These are phyloP conservation scores for Drosophila rufa DNA, from an alignment of 1,140 invertebrate genomes.

Conservation along the genomic window DNA sequence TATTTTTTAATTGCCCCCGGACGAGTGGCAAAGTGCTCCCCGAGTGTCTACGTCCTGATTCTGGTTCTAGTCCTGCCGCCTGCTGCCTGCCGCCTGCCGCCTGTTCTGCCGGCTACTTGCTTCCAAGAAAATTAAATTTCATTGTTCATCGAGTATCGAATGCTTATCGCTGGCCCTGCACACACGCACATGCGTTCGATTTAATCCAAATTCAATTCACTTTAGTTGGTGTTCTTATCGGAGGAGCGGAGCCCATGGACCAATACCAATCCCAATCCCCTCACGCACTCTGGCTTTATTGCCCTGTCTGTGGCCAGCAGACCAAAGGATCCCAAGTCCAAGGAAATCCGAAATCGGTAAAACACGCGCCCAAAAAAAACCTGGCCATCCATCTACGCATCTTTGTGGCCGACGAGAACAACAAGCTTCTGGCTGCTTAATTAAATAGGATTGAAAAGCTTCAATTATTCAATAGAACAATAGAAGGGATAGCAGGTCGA, in stretches of 20 bases:
- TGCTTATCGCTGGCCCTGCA: constrained; percentile 26
- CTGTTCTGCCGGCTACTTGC: background rate
- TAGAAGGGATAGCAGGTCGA: constrained; percentile 19
- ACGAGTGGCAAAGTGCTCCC: background rate
- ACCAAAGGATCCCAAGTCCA: constrained; percentile 23
- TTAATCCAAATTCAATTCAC: constrained; percentile 54
- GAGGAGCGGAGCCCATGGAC: background rate
- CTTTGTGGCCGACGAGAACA: constrained; percentile 1
- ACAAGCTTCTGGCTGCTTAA: constrained; percentile 38
- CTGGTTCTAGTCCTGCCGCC: background rate
- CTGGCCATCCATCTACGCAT: constrained; percentile 39
- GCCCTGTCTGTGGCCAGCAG: constrained; percentile 39
- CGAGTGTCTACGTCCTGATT: no score
- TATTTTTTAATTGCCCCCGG: constrained; percentile 28
- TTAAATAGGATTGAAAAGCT: constrained; percentile 66
- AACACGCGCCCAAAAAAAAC: constrained; percentile 24
- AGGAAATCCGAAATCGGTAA: constrained; percentile 9
- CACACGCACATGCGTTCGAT: constrained; percentile 30
- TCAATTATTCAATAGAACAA: constrained; percentile 64
- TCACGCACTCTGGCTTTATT: constrained; percentile 6
- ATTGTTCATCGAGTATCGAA: constrained; percentile 29
- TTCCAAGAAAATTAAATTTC: constrained; percentile 37
- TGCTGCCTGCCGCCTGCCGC: no score
- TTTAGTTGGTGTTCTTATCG: constrained; percentile 23
- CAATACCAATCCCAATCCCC: no score